Conservation (phyloP, 2,888 invertebrate genomes). For the Brenthis ino region DNA sequence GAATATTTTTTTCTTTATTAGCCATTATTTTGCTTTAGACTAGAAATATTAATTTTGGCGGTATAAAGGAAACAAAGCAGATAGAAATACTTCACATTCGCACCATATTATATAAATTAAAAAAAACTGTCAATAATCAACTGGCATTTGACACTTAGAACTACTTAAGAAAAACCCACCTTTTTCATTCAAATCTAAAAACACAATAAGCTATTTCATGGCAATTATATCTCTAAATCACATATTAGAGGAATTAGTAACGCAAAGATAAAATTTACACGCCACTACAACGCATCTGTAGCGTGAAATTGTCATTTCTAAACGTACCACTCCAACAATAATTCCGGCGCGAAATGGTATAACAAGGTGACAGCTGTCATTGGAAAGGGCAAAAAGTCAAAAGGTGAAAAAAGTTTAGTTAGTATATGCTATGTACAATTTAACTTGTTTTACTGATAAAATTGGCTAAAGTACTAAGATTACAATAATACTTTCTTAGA, state of each 20-base stretch:
- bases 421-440: not conserved
- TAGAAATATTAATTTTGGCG: too few species aligned
- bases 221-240: constrained; percentile 38
- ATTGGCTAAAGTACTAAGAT: too few species aligned
- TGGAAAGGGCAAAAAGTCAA: constrained; percentile 19
- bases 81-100: not conserved
- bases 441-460: too few species aligned
- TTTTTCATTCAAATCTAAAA: constrained; percentile 13
- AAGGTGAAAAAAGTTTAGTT: constrained; percentile 2
- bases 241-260: constrained; percentile 48
- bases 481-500: too few species aligned
- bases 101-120: too few species aligned
- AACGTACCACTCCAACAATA: constrained; percentile 36
- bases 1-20: too few species aligned
- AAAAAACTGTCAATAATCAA: not conserved
- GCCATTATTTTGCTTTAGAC: too few species aligned
- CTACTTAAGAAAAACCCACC: constrained; percentile 7
- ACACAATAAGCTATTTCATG: constrained; percentile 36
- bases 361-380: constrained; percentile 45
- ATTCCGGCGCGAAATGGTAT: constrained; percentile 38
- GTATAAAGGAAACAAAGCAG: too few species aligned
- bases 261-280: constrained; percentile 56
- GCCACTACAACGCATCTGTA: constrained; percentile 61
- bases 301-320: constrained; percentile 60
- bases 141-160: constrained; percentile 5